Conservation (phyloP, 2,888 invertebrate genomes). For the Bellardia bayeri region DNA sequence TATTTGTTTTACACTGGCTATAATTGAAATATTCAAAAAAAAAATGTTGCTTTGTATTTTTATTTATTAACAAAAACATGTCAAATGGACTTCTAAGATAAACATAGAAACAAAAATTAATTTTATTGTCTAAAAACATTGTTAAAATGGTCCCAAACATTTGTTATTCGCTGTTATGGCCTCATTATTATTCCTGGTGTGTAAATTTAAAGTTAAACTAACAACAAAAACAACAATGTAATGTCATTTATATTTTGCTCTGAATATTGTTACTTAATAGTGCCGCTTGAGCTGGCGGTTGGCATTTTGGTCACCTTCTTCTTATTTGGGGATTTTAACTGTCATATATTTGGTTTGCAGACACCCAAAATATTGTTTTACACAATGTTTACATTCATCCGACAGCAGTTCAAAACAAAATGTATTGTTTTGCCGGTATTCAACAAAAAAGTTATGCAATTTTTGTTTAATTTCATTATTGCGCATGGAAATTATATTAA, state of each 20-base stretch:
- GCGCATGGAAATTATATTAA: not conserved
- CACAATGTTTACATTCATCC: constrained; percentile 49
- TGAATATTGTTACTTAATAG: constrained; percentile 65
- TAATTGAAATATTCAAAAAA: constrained; percentile 5
- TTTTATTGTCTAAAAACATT: constrained; percentile 1
- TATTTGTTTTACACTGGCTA: not conserved
- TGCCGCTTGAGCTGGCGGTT: constrained; percentile 14
- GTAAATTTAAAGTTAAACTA: constrained; percentile 11
- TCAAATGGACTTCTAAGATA: not conserved
- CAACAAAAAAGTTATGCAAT: not conserved
- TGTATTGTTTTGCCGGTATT: constrained; percentile 27
- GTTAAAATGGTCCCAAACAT: not conserved
- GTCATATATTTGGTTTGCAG: not conserved
- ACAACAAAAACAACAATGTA: not conserved
- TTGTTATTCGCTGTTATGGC: not conserved
- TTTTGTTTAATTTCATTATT: not conserved
- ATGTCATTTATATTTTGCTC: constrained; percentile 56
- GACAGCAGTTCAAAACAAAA: not conserved
- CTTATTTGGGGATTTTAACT: not conserved
- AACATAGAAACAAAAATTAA: constrained; percentile 16
- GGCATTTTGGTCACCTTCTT: constrained; percentile 50
- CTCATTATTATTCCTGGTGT: constrained; percentile 55
- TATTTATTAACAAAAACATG: not conserved
- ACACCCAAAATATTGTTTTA: constrained; percentile 40
- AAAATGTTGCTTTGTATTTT: not conserved